phyloP scores from a whole-genome alignment of 2,113 vertebrate species.

The Chauna torquata region DNA sequence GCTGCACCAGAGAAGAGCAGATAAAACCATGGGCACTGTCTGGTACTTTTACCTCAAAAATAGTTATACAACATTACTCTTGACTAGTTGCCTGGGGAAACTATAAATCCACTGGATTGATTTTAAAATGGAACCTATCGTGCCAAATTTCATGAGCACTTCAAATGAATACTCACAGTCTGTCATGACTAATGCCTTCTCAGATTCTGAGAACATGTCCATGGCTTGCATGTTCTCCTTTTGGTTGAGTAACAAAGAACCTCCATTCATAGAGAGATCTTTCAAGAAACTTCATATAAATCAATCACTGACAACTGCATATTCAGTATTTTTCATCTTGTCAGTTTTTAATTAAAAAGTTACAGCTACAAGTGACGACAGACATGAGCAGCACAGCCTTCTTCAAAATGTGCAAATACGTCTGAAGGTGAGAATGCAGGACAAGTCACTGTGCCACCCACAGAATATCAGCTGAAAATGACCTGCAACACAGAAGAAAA shows the following conservation, averaged over 20 bases:
- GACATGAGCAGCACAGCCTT: background rate
- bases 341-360: conserved; percentile 62
- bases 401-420: background rate
- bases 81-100: background rate
- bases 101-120: background rate
- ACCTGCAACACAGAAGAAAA: background rate
- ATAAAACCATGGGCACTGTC: background rate
- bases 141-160: conserved; percentile 28
- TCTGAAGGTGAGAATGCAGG: background rate
- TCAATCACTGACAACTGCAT: conserved; percentile 5
- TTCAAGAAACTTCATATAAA: conserved; percentile 33
- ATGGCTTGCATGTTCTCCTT: background rate
- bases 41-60: background rate
- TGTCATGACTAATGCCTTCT: conserved; percentile 12
- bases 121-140: background rate
- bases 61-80: background rate
- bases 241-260: background rate
- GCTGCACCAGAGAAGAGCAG: background rate
- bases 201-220: background rate
- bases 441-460: background rate
- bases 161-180: background rate
- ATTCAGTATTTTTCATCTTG: background rate
- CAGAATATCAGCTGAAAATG: background rate
- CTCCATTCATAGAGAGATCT: conserved; percentile 6
- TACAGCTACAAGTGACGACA: background rate